Base-by-base conservation (phyloP, 2,888 invertebrate genomes). In the Apoderus coryli region DNA sequence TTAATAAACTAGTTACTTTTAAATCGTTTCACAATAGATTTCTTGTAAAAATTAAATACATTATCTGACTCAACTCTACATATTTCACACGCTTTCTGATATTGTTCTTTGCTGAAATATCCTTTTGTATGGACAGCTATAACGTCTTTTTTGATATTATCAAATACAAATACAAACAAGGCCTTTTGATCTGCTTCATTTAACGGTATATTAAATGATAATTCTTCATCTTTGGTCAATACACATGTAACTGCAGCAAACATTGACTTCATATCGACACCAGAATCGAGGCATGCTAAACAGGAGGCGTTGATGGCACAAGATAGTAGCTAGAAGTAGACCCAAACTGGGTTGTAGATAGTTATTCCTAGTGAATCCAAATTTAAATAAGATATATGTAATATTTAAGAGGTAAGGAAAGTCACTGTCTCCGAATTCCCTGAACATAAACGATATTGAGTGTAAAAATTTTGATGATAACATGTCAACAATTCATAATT, bases 221-320 rank as follows among this genome's bases (percentile, higher is more conserved):
- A 50, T 51, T 44, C 53, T 57, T 3, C 84, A 5, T 66, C 53
- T 6, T 63, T 62, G 37, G 71, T 68, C 4, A 88, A 62, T 31
- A 72, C 72, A 51, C 84, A 84, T 31, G 69, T 67, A 1, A 86
- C 73, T 0, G 82, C 82, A 4, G 81, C 88, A 48, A 88, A 71
- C 16, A 80, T 68, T 50, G 69, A 79, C 40, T 76, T 76, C 77
- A 92, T 76, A 9, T 79, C 69, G n/a, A 90, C 60, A 13, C 85
- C 81, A 0, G 85, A 72, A 59, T 85, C 78, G 2, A 92, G 61
- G 15, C 89, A 61, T 0, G 89, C 84, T 34, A 89, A 59, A 53
- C 85, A 88, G 0, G 73, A 65, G 13, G 82, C 76, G 63, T 92
- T 93, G 16, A 92, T 62, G 9, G 76, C 70, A 54, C 82, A 79